A percentile compares a stretch with the other conserved stretches of the same genome.
These are phyloP conservation scores for Chrysochloris asiatica DNA, from an alignment of 2,113 vertebrate species.

Conservation along the genomic window DNA sequence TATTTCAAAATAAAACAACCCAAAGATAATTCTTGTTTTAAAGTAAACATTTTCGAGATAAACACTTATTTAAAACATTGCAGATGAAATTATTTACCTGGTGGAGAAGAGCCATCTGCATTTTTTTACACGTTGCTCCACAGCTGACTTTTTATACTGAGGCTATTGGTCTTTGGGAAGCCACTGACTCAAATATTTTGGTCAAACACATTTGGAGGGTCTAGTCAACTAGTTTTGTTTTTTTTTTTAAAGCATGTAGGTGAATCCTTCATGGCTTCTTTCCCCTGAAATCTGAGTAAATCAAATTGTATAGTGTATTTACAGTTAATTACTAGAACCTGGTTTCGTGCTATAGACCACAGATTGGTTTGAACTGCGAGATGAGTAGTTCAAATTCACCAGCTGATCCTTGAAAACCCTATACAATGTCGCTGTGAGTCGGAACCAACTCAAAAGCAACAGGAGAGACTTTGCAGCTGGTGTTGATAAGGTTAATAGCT, in stretches of 20 bases:
- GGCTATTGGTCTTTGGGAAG: constrained; percentile 24
- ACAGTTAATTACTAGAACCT: constrained; percentile 63
- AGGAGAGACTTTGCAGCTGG: constrained; percentile 7
- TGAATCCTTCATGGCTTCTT: constrained; percentile 31
- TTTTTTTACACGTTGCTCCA: not conserved
- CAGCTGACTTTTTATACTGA: not conserved
- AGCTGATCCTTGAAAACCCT: too few species aligned
- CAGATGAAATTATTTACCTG: not conserved
- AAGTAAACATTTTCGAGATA: constrained; percentile 66
- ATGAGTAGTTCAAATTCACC: too few species aligned
- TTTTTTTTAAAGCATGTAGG: constrained; percentile 12
- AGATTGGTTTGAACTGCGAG: too few species aligned
- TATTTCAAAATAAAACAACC: constrained; percentile 65
- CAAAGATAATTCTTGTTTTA: constrained; percentile 57
- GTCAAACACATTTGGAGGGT: constrained; percentile 5
- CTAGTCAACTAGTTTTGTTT: not conserved
- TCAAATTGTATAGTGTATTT: constrained; percentile 46
- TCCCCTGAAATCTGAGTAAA: constrained; percentile 54
- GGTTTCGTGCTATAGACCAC: too few species aligned
- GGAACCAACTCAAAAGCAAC: too few species aligned
- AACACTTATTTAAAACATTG: constrained; percentile 48
- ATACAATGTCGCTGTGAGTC: too few species aligned
- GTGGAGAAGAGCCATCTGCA: not conserved
- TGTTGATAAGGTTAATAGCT: constrained; percentile 54
- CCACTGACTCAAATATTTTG: constrained; percentile 26